Percentiles rank a stretch among this genome's conserved stretches.
Conservation (phyloP, 2,888 invertebrate genomes). For the Phortica magna region DNA sequence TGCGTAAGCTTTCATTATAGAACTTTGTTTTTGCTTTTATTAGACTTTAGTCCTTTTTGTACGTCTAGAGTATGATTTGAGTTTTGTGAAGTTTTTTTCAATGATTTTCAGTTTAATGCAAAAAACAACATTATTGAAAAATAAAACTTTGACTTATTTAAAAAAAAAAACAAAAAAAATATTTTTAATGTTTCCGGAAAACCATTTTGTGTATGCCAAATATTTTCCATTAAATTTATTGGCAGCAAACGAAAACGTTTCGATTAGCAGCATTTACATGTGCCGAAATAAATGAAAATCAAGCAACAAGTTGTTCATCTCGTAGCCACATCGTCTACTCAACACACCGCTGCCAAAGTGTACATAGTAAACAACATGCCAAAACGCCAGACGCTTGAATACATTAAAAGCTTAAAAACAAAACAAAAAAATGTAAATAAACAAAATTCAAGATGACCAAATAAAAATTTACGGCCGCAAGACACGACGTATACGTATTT, state of each 20-base stretch:
- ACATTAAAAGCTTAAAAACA: not conserved
- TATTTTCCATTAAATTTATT: not conserved
- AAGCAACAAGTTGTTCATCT: conserved; percentile 16
- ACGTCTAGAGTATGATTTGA: not conserved
- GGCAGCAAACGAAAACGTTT: not conserved
- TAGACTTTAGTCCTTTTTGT: not conserved
- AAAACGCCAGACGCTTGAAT: not conserved
- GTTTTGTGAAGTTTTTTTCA: not conserved
- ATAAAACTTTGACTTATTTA: not conserved
- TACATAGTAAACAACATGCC: conserved; percentile 20
- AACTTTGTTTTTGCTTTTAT: conserved; percentile 5
- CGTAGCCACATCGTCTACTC: not conserved
- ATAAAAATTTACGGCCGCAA: not conserved
- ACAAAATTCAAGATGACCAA: not conserved
- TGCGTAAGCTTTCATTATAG: conserved; percentile 22
- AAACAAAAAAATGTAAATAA: not conserved
- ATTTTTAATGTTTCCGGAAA: too few relatives aligned
- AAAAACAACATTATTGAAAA: not conserved
- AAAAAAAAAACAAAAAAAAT: too few relatives aligned
- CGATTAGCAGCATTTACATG: not conserved
- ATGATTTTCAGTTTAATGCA: too few relatives aligned
- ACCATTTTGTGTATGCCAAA: not conserved
- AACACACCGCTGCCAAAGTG: not conserved
- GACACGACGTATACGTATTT: conserved; percentile 21
- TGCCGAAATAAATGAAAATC: not conserved